A percentile compares a stretch with the other conserved stretches of the same genome.
Evolutionary conservation across 2,797 vertebrate species (phyloP).

Genomic region (Enoplosus armatus): DNA sequence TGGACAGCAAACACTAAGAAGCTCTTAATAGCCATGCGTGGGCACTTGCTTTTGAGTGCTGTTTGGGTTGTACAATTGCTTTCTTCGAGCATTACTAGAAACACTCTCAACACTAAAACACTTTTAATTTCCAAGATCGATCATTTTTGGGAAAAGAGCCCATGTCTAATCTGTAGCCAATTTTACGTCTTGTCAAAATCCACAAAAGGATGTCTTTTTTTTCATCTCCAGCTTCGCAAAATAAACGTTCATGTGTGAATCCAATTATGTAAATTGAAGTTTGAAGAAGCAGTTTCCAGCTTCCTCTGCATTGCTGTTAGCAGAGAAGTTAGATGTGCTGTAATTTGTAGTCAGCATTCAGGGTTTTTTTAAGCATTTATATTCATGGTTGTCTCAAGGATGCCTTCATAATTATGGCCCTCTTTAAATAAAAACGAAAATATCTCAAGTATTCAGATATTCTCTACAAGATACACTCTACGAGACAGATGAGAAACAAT

Average conservation of each 20-base stretch:
- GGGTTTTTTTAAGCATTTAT: neutral
- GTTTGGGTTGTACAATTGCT: neutral
- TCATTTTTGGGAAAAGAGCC: neutral
- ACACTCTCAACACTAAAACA: slow-evolving; percentile 4
- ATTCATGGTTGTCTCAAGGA: slow-evolving; percentile 8
- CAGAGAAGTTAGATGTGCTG: neutral
- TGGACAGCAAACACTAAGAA: neutral
- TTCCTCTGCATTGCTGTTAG: neutral
- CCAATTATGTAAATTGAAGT: neutral
- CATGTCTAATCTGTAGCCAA: neutral
- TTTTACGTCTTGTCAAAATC: neutral
- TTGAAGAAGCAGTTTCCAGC: neutral
- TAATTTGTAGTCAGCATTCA: neutral
- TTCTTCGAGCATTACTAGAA: neutral
- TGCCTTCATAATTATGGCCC: neutral
- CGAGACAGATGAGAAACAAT: neutral
- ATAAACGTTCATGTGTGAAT: neutral
- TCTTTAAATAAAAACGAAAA: neutral
- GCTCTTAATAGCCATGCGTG: neutral
- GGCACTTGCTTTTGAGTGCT: neutral
- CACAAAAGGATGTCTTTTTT: neutral
- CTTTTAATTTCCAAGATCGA: neutral
- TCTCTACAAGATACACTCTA: too few species aligned
- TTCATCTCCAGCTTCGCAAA: neutral
- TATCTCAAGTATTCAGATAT: neutral